Conservation (phyloP, 2,113 vertebrate genomes). For the Cacatua alba region DNA sequence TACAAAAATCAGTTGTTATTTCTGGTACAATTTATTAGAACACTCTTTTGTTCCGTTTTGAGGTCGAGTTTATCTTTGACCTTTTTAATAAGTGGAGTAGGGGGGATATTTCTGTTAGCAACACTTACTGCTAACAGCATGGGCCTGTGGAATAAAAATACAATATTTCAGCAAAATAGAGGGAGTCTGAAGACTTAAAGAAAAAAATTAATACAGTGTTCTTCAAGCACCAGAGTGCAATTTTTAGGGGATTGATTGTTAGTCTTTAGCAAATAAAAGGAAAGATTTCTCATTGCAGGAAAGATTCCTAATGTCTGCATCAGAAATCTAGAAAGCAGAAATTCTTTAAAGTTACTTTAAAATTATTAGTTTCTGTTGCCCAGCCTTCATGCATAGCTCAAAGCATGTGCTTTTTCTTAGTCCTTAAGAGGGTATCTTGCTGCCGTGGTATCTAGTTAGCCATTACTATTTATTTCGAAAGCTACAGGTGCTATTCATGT, state of each 20-base stretch:
- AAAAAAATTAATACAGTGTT: background rate
- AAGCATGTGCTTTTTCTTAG: background rate
- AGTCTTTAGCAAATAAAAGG: background rate
- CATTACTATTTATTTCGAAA: slow-evolving; percentile 53
- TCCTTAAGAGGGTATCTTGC: background rate
- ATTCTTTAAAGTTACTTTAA: background rate
- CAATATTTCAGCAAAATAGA: background rate
- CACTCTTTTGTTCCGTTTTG: background rate
- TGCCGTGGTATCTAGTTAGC: slow-evolving; percentile 6
- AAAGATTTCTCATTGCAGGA: background rate
- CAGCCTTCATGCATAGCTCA: background rate
- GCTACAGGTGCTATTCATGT: slow-evolving; percentile 55
- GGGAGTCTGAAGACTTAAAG: background rate
- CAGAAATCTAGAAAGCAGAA: background rate
- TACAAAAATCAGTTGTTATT: background rate
- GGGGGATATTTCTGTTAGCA: background rate
- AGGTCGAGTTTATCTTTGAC: slow-evolving; percentile 20
- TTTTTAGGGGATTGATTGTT: background rate
- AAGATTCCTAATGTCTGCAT: background rate
- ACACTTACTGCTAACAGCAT: background rate
- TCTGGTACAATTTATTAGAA: background rate
- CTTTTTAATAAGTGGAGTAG: slow-evolving; percentile 5
- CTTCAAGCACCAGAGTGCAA: background rate
- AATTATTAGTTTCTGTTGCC: background rate
- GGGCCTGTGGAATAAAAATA: slow-evolving; percentile 26